Evolutionary conservation across 2,113 vertebrate species (phyloP).

Genomic region (Cercopithecus mona): DNA sequence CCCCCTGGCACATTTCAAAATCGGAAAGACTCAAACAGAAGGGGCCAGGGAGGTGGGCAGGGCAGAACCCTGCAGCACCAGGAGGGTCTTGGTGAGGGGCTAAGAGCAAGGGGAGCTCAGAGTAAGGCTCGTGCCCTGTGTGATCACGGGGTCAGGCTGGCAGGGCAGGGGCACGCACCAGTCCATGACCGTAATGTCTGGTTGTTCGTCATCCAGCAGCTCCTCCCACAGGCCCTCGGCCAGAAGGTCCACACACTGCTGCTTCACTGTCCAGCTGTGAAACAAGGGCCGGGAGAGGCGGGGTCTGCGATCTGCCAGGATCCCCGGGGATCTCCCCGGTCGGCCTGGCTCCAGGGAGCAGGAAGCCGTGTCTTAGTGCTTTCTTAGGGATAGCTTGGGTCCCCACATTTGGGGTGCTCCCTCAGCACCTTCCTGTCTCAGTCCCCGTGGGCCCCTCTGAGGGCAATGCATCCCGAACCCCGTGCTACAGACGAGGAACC

Average conservation of each 20-base stretch:
- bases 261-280: slow-evolving; percentile 90
- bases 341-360: no score
- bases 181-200: slow-evolving; percentile 89
- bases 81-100: neutral
- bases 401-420: rapidly evolving
- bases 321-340: no score
- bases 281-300: neutral
- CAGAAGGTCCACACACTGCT: slow-evolving; percentile 90
- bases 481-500: neutral
- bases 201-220: slow-evolving; percentile 89
- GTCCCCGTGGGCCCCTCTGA: no score
- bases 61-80: neutral
- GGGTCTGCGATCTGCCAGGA: neutral
- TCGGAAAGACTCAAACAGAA: neutral
- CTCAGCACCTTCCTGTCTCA: neutral
- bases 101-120: neutral
- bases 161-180: slow-evolving; percentile 79
- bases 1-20: neutral
- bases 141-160: rapidly evolving
- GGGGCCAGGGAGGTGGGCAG: neutral
- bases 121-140: rapidly evolving
- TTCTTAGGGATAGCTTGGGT: neutral
- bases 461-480: neutral
- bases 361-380: neutral
- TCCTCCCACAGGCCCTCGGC: slow-evolving; percentile 90